phyloP scores from a whole-genome alignment of 1,140 invertebrate genomes.

The Babylonia areolata region DNA sequence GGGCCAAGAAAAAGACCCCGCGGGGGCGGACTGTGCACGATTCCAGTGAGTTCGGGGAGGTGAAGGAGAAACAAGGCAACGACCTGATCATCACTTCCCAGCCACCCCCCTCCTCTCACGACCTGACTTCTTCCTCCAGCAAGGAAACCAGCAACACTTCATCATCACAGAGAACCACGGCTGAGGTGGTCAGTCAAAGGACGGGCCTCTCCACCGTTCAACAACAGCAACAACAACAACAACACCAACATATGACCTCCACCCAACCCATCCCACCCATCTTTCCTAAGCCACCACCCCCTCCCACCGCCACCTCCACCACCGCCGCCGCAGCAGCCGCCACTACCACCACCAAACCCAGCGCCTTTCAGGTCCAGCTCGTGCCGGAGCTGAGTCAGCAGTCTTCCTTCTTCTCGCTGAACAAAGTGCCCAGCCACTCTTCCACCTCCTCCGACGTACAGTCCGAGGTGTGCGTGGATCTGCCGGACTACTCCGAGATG shows the following conservation, averaged over 20 bases:
- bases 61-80: conserved; percentile 29
- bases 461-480: conserved; percentile 48
- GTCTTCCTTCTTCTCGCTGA: conserved; percentile 39
- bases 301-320: background rate
- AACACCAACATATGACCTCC: too few relatives aligned
- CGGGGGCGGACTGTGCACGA: conserved; percentile 46
- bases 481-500: conserved; percentile 44
- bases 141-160: background rate
- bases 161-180: conserved; percentile 9
- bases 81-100: background rate
- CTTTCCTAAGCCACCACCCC: too few relatives aligned
- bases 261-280: background rate
- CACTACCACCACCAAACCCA: background rate
- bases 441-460: conserved; percentile 42
- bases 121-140: background rate
- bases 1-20: conserved; percentile 34
- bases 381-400: conserved; percentile 26
- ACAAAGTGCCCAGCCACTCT: conserved; percentile 40
- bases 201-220: background rate
- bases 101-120: too few relatives aligned
- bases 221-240: too few relatives aligned
- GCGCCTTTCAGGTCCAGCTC: conserved; percentile 18
- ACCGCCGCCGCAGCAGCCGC: too few relatives aligned
- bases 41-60: conserved; percentile 34
- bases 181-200: background rate